phyloP scores from a whole-genome alignment of 2,888 invertebrate species.

The Volucella zonaria region DNA sequence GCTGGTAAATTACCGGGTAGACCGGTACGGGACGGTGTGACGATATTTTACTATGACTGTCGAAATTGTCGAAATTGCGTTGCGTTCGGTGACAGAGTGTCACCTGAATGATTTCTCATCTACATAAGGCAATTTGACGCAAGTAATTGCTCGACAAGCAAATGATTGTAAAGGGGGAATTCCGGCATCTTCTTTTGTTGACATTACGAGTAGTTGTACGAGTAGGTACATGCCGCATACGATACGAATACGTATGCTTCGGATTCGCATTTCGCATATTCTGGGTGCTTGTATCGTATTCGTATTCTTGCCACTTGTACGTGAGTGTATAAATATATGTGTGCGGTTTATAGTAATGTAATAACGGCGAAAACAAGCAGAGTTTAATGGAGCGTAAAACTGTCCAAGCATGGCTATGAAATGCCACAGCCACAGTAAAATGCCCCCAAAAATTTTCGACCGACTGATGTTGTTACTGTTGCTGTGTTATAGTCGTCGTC shows the following conservation, averaged over 20 bases:
- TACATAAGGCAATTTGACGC: conserved; percentile 64
- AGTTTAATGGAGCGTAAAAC: conserved; percentile 81
- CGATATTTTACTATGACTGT: conserved; percentile 29
- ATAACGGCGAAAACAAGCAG: conserved; percentile 73
- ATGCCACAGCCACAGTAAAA: conserved; percentile 75
- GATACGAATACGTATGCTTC: too few species aligned
- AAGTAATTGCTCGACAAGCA: conserved; percentile 70
- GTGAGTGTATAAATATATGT: conserved; percentile 44
- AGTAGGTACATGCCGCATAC: neutral
- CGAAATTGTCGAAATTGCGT: conserved; percentile 53
- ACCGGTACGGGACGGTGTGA: conserved; percentile 4
- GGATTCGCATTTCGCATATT: too few species aligned
- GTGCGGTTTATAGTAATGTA: conserved; percentile 64
- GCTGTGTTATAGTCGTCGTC: neutral
- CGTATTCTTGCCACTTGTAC: neutral
- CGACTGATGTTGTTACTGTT: conserved; percentile 43
- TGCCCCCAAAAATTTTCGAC: conserved; percentile 76
- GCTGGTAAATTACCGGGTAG: conserved; percentile 37
- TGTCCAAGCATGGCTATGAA: conserved; percentile 75
- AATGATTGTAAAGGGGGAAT: conserved; percentile 44
- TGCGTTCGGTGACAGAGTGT: conserved; percentile 41
- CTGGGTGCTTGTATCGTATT: too few species aligned
- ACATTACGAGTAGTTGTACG: neutral
- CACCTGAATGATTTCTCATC: conserved; percentile 67
- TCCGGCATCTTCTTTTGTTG: conserved; percentile 23